phyloP scores from a whole-genome alignment of 2,113 vertebrate genomes.

The Syngnathus floridae region DNA sequence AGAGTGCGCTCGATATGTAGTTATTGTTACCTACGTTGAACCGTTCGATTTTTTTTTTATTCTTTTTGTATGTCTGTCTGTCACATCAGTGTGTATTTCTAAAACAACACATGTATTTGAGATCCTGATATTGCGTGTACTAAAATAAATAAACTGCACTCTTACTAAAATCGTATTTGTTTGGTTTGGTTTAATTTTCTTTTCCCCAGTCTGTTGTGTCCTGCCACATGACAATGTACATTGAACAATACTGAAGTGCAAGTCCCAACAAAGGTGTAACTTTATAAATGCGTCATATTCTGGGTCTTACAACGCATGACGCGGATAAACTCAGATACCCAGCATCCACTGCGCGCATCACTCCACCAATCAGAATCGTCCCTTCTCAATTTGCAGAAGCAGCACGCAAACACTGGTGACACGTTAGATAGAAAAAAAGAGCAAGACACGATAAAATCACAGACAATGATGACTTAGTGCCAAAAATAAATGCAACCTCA shows the following conservation, averaged over 20 bases:
- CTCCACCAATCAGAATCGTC: too few relatives aligned
- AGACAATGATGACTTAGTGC: too few relatives aligned
- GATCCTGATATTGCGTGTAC: neutral
- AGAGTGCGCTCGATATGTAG: neutral
- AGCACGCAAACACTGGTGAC: too few relatives aligned
- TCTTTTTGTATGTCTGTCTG: conserved; percentile 9
- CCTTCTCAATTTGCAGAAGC: too few relatives aligned
- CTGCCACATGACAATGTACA: neutral
- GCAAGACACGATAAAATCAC: too few relatives aligned
- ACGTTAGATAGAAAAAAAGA: too few relatives aligned
- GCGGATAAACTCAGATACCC: neutral
- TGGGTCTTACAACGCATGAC: too few relatives aligned
- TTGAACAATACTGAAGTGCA: too few relatives aligned
- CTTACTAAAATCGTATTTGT: neutral
- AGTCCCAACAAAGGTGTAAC: too few relatives aligned
- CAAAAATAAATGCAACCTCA: too few relatives aligned
- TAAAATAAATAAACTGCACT: conserved; percentile 1
- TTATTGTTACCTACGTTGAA: neutral
- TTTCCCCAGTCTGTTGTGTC: neutral
- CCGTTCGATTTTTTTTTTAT: neutral
- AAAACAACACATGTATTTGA: neutral
- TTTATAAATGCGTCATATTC: too few relatives aligned
- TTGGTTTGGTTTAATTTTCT: too few relatives aligned
- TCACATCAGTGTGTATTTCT: neutral
- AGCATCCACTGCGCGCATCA: neutral